A percentile compares a stretch with the other conserved stretches of the same genome.
Evolutionary conservation across 1,140 invertebrate genomes (phyloP).

Genomic region (Solen grandis): DNA sequence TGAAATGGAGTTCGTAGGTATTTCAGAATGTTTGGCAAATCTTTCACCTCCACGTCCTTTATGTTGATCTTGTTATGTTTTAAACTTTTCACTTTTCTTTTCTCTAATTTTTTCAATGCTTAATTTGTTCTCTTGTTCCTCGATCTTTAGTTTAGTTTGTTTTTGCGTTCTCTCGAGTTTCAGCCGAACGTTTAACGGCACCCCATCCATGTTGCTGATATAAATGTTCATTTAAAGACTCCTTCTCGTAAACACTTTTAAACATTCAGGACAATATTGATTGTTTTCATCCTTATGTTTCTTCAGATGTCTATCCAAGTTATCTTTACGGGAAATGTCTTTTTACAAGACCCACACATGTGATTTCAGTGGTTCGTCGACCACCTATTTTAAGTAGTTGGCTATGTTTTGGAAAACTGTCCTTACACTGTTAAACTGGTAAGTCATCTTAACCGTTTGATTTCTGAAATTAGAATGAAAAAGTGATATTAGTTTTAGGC

Average conservation of each 20-base stretch:
- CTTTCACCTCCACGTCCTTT: constrained; percentile 5
- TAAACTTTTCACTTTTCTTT: constrained; percentile 16
- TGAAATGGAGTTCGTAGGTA: neutral
- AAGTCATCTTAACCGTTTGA: neutral
- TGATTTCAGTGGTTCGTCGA: neutral
- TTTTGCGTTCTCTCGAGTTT: neutral
- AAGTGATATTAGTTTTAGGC: neutral
- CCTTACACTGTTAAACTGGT: neutral
- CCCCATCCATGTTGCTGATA: neutral
- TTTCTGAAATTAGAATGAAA: neutral
- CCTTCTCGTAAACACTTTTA: neutral
- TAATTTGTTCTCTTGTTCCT: neutral
- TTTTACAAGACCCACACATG: neutral
- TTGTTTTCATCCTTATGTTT: constrained; percentile 24
- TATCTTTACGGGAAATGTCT: neutral
- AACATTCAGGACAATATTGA: constrained; percentile 37
- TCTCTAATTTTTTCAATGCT: constrained; percentile 25
- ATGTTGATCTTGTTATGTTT: neutral
- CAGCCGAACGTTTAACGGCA: neutral
- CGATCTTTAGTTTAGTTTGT: neutral
- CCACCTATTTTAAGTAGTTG: neutral
- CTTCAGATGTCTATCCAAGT: neutral
- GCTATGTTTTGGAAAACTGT: neutral
- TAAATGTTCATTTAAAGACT: constrained; percentile 5
- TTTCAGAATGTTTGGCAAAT: constrained; percentile 19